A percentile compares a stretch with the other conserved stretches of the same genome.
Evolutionary conservation across 2,797 vertebrate genomes (phyloP).

Genomic region (Chloroceryle amazona): DNA sequence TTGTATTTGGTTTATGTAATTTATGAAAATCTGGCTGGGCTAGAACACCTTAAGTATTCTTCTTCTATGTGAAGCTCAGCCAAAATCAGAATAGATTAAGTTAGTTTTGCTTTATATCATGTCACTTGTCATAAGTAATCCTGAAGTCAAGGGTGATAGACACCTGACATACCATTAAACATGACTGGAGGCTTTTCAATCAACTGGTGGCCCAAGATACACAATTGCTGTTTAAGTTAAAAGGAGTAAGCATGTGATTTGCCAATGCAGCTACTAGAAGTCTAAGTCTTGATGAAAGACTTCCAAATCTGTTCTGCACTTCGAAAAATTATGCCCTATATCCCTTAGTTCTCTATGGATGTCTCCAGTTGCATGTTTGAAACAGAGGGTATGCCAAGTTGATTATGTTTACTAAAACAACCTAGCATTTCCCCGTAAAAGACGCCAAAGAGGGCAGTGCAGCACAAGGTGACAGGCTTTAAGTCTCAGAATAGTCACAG

Average conservation of each 20-base stretch:
- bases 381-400: background rate
- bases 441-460: constrained; percentile 68
- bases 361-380: constrained; percentile 13
- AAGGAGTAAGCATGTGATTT: background rate
- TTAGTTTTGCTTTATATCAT: constrained; percentile 16
- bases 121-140: constrained; percentile 14
- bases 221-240: background rate
- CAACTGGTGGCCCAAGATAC: background rate
- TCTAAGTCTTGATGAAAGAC: background rate
- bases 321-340: constrained; percentile 7
- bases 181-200: background rate
- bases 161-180: background rate
- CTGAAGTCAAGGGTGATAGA: background rate
- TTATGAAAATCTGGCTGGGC: background rate
- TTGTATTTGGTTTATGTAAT: background rate
- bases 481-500: background rate
- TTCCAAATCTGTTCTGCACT: background rate
- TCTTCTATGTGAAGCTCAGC: background rate
- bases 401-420: constrained; percentile 4
- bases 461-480: constrained; percentile 33
- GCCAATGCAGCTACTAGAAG: background rate
- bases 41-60: background rate
- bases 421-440: constrained; percentile 4
- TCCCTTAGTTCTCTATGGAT: background rate
- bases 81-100: background rate